A percentile compares a stretch with the other conserved stretches of the same genome.
These are phyloP conservation scores for Liopterus haemorrhoidalis DNA, from an alignment of 2,888 invertebrate species.

Conservation along the genomic window DNA sequence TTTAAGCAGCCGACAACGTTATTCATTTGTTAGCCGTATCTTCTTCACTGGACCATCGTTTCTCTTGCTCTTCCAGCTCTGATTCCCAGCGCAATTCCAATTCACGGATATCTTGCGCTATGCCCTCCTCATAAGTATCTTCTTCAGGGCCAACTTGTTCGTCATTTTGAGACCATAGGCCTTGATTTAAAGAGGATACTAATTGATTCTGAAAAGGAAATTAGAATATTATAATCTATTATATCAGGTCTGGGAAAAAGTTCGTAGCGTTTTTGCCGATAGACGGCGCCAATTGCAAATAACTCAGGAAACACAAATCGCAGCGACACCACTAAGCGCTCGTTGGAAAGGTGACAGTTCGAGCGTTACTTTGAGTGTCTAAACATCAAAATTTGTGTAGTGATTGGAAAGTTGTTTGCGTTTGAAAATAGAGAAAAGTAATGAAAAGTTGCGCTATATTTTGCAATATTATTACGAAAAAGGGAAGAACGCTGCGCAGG, in stretches of 20 bases:
- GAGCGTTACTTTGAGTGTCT: too few species aligned
- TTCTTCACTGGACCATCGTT: constrained; percentile 57
- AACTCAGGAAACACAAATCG: too few species aligned
- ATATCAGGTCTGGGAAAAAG: background rate
- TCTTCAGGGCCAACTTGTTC: constrained; percentile 44
- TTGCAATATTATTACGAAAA: too few species aligned
- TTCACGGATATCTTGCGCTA: constrained; percentile 62
- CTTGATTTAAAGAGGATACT: constrained; percentile 40
- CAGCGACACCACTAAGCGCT: too few species aligned
- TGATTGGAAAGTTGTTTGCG: too few species aligned
- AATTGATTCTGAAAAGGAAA: constrained; percentile 42
- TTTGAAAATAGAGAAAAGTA: too few species aligned
- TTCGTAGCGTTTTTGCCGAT: constrained; percentile 4
- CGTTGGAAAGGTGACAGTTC: too few species aligned
- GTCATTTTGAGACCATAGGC: constrained; percentile 34
- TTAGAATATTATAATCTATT: constrained; percentile 12
- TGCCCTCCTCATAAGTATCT: constrained; percentile 57
- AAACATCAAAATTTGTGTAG: too few species aligned
- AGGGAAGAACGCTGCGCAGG: too few species aligned
- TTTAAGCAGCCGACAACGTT: background rate
- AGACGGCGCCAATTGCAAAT: too few species aligned
- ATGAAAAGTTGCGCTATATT: too few species aligned
- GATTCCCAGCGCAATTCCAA: constrained; percentile 60
- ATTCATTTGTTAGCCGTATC: constrained; percentile 44
- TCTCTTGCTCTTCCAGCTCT: constrained; percentile 59